Evolutionary conservation across 2,888 invertebrate species (phyloP), one percentile per base, ranked within the genome.

Genomic region (Uropetala carovei): DNA sequence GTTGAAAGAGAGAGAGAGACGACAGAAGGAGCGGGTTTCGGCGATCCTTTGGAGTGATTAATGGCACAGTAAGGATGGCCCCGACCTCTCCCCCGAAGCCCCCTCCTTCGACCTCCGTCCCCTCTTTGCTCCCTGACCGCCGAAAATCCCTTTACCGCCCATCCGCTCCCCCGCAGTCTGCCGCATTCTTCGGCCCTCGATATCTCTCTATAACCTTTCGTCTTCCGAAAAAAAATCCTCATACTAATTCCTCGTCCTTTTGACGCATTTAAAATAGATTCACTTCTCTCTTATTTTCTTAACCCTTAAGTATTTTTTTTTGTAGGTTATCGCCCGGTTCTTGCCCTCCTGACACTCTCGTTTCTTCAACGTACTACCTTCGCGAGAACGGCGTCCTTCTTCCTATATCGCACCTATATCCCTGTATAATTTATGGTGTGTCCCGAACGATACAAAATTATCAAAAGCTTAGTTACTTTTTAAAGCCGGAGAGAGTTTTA

Each of bases 191-290:
- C 27, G 27, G 11, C 75, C 75, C 27, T 75, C 75, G 75, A 75
- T 75, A 75, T 75, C 75, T 75, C 75, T 75, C 75, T 75, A 75
- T 75, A 75, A 75, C 75, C n/a, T 75, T 75, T 75, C 75, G 75
- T 75, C 75, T 75, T 75, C 75, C 75, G 75, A 75, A 75, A 75
- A 75, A 75, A 75, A 75, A 75, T 75, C 75, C 75, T 18, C 75
- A 22, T 27, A 75, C 75, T 75, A 75, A 75, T 75, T 22, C 75
- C 75, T 75, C 27, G 75, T 75, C 75, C 75, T 22, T 43, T 75
- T 75, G 11, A 75, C 75, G 22, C 75, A 22, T 27, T 27, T 22
- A 68, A n/a, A 68, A 68, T 27, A 75, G n/a, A 75, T 75, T 75
- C 75, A 75, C 68, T 68, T 22, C 2, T 22, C n/a, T n/a, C 22